Evolutionary conservation across 2,888 invertebrate species (phyloP).

Genomic region (Netelia virgata): DNA sequence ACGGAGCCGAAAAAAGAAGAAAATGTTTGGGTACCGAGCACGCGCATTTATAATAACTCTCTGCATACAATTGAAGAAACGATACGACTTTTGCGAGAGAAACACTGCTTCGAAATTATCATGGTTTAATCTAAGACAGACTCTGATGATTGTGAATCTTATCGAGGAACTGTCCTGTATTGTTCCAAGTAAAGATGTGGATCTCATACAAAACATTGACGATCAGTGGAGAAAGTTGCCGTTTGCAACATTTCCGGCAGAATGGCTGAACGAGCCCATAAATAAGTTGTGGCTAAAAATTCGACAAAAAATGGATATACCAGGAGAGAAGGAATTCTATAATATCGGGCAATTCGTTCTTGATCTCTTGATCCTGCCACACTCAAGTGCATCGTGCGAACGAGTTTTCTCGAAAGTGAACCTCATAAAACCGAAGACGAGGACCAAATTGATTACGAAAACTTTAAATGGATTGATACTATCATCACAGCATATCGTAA

Average conservation of each 20-base stretch:
- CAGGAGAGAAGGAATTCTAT: background rate
- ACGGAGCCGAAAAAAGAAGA: slow-evolving; percentile 32
- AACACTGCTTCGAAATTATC: slow-evolving; percentile 45
- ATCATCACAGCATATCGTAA: slow-evolving; percentile 8
- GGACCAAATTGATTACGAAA: slow-evolving; percentile 46
- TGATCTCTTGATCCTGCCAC: slow-evolving; percentile 43
- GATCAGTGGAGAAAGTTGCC: slow-evolving; percentile 42
- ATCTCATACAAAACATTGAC: slow-evolving; percentile 29
- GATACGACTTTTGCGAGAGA: slow-evolving; percentile 50
- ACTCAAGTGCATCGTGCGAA: slow-evolving; percentile 62
- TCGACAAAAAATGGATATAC: background rate
- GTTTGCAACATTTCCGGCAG: slow-evolving; percentile 14
- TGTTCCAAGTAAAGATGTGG: background rate
- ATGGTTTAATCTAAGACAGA: slow-evolving; percentile 48
- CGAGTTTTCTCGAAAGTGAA: slow-evolving; percentile 49
- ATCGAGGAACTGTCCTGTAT: background rate
- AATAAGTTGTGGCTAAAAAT: slow-evolving; percentile 5
- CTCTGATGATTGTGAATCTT: slow-evolving; percentile 18
- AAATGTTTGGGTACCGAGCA: slow-evolving; percentile 20
- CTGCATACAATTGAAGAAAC: slow-evolving; percentile 43
- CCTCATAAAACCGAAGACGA: slow-evolving; percentile 50
- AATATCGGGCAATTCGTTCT: slow-evolving; percentile 45
- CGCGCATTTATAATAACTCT: slow-evolving; percentile 41
- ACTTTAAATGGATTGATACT: slow-evolving; percentile 50
- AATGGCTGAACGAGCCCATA: slow-evolving; percentile 1